Percentiles rank a stretch among this genome's conserved stretches.
These are phyloP conservation scores for Patiria miniata DNA, from an alignment of 35 echinoderm and acorn worm genomes.

Conservation along the genomic window DNA sequence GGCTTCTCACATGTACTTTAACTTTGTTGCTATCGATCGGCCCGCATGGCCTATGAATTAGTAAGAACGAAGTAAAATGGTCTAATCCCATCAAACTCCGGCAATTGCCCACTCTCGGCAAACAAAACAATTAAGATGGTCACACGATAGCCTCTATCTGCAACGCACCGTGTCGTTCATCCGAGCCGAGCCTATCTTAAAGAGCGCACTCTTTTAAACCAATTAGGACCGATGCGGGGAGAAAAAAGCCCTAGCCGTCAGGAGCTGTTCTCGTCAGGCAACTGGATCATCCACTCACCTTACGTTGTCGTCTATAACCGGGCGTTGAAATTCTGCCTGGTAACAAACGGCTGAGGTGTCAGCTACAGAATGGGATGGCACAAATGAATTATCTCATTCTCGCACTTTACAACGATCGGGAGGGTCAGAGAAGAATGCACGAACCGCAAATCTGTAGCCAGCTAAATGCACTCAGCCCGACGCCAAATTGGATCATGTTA, in stretches of 20 bases:
- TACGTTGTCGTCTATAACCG: background rate
- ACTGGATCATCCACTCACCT: constrained; percentile 2
- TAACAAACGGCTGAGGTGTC: constrained; percentile 16
- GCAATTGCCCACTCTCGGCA: constrained; percentile 20
- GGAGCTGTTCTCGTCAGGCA: background rate
- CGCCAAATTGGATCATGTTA: constrained; percentile 19
- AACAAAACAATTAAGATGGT: constrained; percentile 32
- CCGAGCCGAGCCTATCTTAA: background rate
- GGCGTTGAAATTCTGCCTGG: constrained; percentile 20
- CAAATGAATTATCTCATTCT: constrained; percentile 29
- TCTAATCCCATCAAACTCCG: constrained; percentile 22
- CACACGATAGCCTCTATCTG: constrained; percentile 12
- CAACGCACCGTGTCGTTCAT: background rate
- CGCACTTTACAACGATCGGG: constrained; percentile 19
- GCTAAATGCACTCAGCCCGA: constrained; percentile 20
- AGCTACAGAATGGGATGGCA: constrained; percentile 14
- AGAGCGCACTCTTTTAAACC: constrained; percentile 19
- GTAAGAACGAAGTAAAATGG: constrained; percentile 27
- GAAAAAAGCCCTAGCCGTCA: constrained; percentile 10
- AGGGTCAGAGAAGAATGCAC: constrained; percentile 9
- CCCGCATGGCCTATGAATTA: background rate
- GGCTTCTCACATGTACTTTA: background rate
- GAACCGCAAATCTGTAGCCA: constrained; percentile 19
- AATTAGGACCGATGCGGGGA: background rate
- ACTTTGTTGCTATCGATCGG: constrained; percentile 19